Evolutionary conservation across 1,140 invertebrate species (phyloP), one percentile per base, ranked within the genome.

Genomic region (Lerema accius): DNA sequence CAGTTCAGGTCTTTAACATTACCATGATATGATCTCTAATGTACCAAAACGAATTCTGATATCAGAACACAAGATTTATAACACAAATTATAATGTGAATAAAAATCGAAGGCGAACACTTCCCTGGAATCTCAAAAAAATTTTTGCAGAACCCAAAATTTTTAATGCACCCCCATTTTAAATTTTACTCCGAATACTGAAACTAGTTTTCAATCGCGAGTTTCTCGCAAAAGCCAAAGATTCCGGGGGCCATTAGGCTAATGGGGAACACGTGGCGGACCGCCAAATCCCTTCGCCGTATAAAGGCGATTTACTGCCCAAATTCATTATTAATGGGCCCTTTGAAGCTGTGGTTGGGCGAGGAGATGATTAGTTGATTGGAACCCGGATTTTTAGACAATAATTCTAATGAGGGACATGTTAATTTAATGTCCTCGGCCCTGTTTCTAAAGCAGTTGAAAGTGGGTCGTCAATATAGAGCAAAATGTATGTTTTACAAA

Each of bases 301-400:
- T 73, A 73, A 80, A 82, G 73, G 71, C 75, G 77, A 82, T 82
- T 82, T 82, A 77, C 72, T 76, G 65, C 61, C 79, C 79, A 73
- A 80, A 80, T 82, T 76, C 69, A 76, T 80, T 78, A 82, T 82
- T 82, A 82, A 82, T 80, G 75, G 70, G 55, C 67, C 76, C 74
- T 76, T 78, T 73, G 68, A 74, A 64, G 63, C 67, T 48, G 68
- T 67, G 74, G 77, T 71, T 39, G 63, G 50, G 35, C 65, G 59
- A 75, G 59, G 42, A 68, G 65, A 76, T 79, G 76, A 81, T 81
- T 75, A 73, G 69, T 75, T 76, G 72, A 82, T 79, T 79, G 66
- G 66, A 16, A 59, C 43, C 37, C 15, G 64, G 67, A 71, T 77
- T 77, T 76, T 72, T 63, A 61, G 53, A 43, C 10, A 14, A 46